Conservation (phyloP, 2,888 invertebrate genomes). For the Serrognathus titanus region DNA sequence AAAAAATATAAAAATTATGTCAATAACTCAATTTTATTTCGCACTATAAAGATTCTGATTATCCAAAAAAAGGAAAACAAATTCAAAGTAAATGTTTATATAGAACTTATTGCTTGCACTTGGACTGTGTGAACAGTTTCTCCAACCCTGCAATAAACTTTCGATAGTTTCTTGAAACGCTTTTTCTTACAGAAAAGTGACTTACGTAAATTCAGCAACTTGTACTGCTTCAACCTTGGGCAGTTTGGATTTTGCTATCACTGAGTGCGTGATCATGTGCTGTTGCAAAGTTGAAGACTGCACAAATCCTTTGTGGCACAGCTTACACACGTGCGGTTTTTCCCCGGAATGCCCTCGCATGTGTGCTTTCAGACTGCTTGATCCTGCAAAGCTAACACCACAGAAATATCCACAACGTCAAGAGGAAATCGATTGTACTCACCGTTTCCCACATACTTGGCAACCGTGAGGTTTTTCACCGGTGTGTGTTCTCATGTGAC, state of each 20-base stretch:
- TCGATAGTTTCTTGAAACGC: constrained; percentile 4
- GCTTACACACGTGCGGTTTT: constrained; percentile 41
- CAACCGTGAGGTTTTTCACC: constrained; percentile 47
- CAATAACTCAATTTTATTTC: no score
- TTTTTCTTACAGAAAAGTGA: constrained; percentile 5
- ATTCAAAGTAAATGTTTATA: background rate
- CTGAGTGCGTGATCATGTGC: constrained; percentile 34
- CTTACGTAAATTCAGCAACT: constrained; percentile 46
- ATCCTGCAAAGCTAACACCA: constrained; percentile 40
- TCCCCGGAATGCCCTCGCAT: constrained; percentile 41
- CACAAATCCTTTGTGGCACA: constrained; percentile 42
- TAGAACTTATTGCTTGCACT: constrained; percentile 32
- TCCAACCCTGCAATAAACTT: constrained; percentile 33
- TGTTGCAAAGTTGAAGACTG: constrained; percentile 38
- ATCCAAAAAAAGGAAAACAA: no score
- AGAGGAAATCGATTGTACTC: background rate
- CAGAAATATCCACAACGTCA: background rate
- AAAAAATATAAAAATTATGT: no score
- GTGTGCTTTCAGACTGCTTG: constrained; percentile 45
- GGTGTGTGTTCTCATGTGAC: constrained; percentile 48
- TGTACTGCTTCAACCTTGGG: constrained; percentile 41
- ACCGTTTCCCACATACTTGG: constrained; percentile 46
- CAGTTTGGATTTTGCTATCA: constrained; percentile 23
- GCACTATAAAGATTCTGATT: no score
- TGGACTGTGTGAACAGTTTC: constrained; percentile 39